Percentiles rank a stretch among this genome's conserved stretches.
phyloP scores from a whole-genome alignment of 2,113 vertebrate genomes.

The Planiliza haematocheilus region DNA sequence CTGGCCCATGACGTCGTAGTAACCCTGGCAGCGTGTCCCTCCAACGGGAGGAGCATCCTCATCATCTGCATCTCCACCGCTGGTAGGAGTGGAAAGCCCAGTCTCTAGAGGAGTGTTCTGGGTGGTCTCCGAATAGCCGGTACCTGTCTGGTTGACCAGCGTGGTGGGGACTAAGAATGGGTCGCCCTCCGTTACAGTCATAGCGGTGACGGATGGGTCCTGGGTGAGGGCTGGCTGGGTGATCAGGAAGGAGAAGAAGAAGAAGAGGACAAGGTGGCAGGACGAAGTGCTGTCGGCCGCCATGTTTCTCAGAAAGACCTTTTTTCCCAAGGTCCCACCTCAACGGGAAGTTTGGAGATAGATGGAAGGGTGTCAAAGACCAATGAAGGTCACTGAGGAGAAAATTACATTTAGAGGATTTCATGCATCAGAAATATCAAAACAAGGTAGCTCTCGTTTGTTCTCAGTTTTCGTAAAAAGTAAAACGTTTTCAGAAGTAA shows the following conservation, averaged over 20 bases:
- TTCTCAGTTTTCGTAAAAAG: neutral
- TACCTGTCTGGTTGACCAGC: constrained; percentile 63
- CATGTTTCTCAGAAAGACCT: constrained; percentile 61
- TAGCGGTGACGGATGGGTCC: constrained; percentile 55
- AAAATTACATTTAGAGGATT: neutral
- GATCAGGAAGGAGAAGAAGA: constrained; percentile 40
- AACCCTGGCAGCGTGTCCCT: constrained; percentile 92
- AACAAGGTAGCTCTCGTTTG: fast-evolving
- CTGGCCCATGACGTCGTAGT: constrained; percentile 99
- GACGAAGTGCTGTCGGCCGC: constrained; percentile 37
- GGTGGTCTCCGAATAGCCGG: constrained; percentile 59
- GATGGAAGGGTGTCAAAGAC: constrained; percentile 2
- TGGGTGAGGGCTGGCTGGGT: constrained; percentile 55
- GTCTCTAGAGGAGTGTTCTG: constrained; percentile 73
- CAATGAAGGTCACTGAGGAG: constrained; percentile 7
- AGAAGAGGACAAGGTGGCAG: constrained; percentile 44
- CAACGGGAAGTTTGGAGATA: constrained; percentile 26
- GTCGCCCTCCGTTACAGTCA: constrained; percentile 41
- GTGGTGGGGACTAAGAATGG: constrained; percentile 42
- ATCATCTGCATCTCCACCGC: constrained; percentile 78
- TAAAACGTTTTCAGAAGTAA: neutral
- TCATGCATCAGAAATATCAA: constrained; percentile 4
- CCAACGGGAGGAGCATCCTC: constrained; percentile 78
- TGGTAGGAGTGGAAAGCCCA: constrained; percentile 78
- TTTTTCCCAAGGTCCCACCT: constrained; percentile 30